These are phyloP conservation scores for Momotus momota DNA, from an alignment of 2,797 vertebrate species.

Conservation along the genomic window DNA sequence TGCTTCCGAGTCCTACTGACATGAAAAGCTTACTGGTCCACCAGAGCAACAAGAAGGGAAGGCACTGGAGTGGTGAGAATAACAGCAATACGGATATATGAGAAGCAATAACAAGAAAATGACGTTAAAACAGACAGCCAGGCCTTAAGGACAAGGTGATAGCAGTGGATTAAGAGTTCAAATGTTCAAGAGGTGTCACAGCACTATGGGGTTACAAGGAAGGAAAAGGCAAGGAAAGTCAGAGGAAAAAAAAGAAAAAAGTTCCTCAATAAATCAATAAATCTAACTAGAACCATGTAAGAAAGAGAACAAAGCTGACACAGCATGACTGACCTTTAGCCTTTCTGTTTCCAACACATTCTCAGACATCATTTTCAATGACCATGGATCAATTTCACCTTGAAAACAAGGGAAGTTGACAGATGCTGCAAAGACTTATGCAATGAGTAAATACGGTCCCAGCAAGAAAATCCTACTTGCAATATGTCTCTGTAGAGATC, in stretches of 20 bases:
- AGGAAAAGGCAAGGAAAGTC: not conserved
- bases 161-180: not conserved
- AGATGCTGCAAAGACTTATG: not conserved
- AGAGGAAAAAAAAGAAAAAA: not conserved
- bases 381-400: not conserved
- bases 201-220: not conserved
- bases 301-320: not conserved
- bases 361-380: not conserved
- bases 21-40: accelerated
- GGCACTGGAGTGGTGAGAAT: not conserved
- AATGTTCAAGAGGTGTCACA: not conserved
- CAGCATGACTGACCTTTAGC: not conserved
- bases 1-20: not conserved
- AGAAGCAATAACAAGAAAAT: not conserved
- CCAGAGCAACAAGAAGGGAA: not conserved
- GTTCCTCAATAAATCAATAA: not conserved
- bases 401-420: not conserved
- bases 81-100: not conserved
- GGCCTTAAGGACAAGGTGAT: not conserved
- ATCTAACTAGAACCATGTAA: not conserved
- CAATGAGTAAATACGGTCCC: not conserved
- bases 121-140: not conserved
- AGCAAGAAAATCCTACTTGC: not conserved
- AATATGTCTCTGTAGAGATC: not conserved
- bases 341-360: not conserved